A percentile compares a stretch with the other conserved stretches of the same genome.
Conservation (phyloP, 92 coral and sea anemone genomes). For the Heteractis magnifica region DNA sequence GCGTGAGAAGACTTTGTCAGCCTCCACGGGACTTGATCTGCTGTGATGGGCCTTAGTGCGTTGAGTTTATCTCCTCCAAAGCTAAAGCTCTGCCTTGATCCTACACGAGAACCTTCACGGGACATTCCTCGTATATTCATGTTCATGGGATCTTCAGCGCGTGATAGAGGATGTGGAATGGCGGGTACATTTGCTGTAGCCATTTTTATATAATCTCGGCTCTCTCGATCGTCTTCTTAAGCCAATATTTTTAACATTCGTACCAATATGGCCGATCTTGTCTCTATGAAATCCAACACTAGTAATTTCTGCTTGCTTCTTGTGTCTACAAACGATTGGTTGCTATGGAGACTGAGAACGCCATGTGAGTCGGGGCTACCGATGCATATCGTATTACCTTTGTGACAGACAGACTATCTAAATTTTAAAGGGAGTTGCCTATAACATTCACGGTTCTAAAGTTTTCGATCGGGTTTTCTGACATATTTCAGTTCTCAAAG, state of each 20-base stretch:
- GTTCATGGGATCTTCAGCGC: slow-evolving; percentile 71
- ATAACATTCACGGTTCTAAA: too few species aligned
- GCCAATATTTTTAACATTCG: slow-evolving; percentile 22
- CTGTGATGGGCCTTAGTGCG: slow-evolving; percentile 88
- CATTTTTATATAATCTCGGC: slow-evolving; percentile 38
- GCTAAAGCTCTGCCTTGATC: slow-evolving; percentile 77
- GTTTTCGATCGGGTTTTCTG: too few species aligned
- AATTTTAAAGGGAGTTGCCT: too few species aligned
- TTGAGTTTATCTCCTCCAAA: slow-evolving; percentile 74
- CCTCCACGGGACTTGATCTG: slow-evolving; percentile 98
- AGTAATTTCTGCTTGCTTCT: background rate
- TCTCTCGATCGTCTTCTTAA: background rate
- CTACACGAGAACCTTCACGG: slow-evolving; percentile 77
- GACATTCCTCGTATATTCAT: slow-evolving; percentile 88
- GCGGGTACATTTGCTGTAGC: slow-evolving; percentile 94
- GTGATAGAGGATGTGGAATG: slow-evolving; percentile 82
- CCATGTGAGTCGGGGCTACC: background rate
- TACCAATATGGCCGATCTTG: slow-evolving; percentile 9
- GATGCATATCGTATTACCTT: background rate
- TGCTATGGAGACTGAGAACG: slow-evolving; percentile 22
- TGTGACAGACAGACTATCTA: too few species aligned
- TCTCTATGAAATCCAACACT: slow-evolving; percentile 28
- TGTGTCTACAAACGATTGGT: slow-evolving; percentile 45
- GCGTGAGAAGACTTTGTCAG: slow-evolving; percentile 73
- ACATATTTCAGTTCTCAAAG: too few species aligned